These are phyloP conservation scores for Aporophyla lueneburgensis DNA, from an alignment of 2,888 invertebrate species.

Conservation along the genomic window DNA sequence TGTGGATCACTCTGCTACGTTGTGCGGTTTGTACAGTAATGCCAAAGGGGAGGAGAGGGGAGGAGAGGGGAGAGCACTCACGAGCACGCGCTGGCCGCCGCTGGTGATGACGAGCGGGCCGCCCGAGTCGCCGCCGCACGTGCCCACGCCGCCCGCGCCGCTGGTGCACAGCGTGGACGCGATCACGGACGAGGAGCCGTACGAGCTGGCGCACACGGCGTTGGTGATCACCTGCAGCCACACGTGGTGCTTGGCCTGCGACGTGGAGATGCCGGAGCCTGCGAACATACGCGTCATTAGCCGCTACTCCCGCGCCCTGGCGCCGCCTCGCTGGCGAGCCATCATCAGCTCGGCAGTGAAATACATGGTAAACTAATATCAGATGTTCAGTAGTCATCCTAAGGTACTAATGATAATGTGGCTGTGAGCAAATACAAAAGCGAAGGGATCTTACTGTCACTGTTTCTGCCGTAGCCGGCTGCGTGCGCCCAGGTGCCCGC, in stretches of 20 bases:
- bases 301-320: neutral
- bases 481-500: conserved; percentile 73
- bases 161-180: conserved; percentile 78
- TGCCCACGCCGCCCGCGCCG: conserved; percentile 74
- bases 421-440: neutral
- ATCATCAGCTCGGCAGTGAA: conserved; percentile 12
- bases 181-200: conserved; percentile 66
- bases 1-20: neutral
- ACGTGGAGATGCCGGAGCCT: conserved; percentile 72
- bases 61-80: conserved; percentile 48
- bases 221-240: conserved; percentile 82
- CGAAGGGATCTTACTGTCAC: conserved; percentile 68
- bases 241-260: conserved; percentile 82
- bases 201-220: conserved; percentile 74
- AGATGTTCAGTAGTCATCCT: conserved; percentile 38
- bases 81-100: conserved; percentile 71
- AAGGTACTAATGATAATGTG: neutral
- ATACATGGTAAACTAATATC: conserved; percentile 33
- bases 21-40: too few relatives aligned
- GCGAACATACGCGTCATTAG: conserved; percentile 27
- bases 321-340: neutral
- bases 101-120: conserved; percentile 74
- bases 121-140: conserved; percentile 84
- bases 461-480: conserved; percentile 79
- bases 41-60: too few relatives aligned